These are phyloP conservation scores for Pseudorasbora parva DNA, from an alignment of 2,113 vertebrate species.

Conservation along the genomic window DNA sequence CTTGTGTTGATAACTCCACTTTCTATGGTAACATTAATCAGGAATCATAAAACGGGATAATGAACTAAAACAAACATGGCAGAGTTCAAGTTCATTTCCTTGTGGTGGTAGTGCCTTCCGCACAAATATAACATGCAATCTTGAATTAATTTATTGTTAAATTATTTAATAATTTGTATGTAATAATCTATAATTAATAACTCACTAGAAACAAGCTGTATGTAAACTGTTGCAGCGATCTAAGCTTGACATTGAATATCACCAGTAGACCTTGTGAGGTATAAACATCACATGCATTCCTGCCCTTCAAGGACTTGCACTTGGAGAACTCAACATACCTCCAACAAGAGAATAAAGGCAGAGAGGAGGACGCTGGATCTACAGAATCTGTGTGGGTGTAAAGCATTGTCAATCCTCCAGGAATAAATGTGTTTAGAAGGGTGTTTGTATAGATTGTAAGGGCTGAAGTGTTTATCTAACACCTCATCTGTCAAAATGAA, in stretches of 20 bases:
- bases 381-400: conserved; percentile 24
- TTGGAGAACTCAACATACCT: conserved; percentile 12
- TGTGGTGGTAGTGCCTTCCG: background rate
- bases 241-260: conserved; percentile 6
- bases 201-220: background rate
- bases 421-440: conserved; percentile 18
- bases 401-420: conserved; percentile 28
- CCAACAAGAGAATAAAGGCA: conserved; percentile 17
- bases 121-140: background rate
- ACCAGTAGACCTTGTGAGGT: conserved; percentile 18
- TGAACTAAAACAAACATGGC: background rate
- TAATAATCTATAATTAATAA: background rate
- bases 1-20: conserved; percentile 16
- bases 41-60: background rate
- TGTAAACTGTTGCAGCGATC: background rate
- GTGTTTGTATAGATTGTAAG: conserved; percentile 34
- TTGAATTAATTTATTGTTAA: background rate
- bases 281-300: conserved; percentile 40
- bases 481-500: conserved; percentile 36
- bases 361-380: conserved; percentile 4
- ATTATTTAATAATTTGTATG: background rate
- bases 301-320: conserved; percentile 39
- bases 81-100: background rate
- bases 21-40: background rate
- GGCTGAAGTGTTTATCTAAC: conserved; percentile 28